Evolutionary conservation across 2,113 vertebrate genomes (phyloP).

Genomic region (Rhinichthys klamathensis): DNA sequence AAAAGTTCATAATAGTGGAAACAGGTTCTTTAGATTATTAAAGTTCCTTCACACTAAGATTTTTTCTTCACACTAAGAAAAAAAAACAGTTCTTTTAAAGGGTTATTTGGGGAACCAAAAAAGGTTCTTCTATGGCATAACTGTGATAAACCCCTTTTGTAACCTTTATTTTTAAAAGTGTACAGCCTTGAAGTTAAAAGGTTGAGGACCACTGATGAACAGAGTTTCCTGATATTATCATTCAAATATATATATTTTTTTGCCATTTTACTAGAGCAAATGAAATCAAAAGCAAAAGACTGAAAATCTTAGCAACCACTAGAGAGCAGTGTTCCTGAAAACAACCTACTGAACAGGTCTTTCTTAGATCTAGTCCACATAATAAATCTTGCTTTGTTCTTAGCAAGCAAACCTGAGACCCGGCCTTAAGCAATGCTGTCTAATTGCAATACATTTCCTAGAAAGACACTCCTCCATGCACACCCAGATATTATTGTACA

Average conservation of each 20-base stretch:
- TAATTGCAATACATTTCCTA: not conserved
- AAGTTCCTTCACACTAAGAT: too few relatives aligned
- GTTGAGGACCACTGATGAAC: not conserved
- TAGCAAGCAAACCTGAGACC: not conserved
- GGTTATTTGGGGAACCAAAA: too few relatives aligned
- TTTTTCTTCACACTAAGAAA: too few relatives aligned
- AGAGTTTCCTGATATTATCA: not conserved
- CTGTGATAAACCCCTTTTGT: too few relatives aligned
- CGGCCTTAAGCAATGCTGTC: constrained; percentile 2
- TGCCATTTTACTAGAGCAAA: not conserved
- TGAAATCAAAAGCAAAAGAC: not conserved
- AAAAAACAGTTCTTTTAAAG: too few relatives aligned
- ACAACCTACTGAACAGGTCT: not conserved
- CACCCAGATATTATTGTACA: constrained; percentile 10
- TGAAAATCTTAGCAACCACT: constrained; percentile 10
- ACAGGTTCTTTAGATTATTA: too few relatives aligned
- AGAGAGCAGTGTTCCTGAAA: constrained; percentile 35
- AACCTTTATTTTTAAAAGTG: too few relatives aligned
- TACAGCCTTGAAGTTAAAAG: not conserved
- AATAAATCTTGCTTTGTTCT: not conserved
- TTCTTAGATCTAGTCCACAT: not conserved
- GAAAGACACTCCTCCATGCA: not conserved
- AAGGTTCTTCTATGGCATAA: too few relatives aligned
- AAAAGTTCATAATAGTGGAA: too few relatives aligned
- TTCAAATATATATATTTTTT: not conserved